Conservation (phyloP, 2,113 vertebrate genomes). For the Python bivittatus region DNA sequence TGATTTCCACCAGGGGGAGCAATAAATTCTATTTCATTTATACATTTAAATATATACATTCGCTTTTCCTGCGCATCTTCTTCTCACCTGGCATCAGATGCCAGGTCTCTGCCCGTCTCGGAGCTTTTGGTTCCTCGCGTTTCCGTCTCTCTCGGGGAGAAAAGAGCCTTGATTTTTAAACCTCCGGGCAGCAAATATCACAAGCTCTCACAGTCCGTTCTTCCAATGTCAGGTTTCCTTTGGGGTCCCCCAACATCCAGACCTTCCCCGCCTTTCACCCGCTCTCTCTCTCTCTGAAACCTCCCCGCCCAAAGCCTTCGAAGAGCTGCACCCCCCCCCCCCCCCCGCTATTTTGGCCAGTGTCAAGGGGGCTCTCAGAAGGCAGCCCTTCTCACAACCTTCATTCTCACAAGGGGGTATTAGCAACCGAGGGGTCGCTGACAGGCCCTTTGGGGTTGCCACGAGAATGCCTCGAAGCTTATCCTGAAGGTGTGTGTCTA, state of each 20-base stretch:
- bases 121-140: conserved; percentile 51
- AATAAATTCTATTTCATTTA: too few species aligned
- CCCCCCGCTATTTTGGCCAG: conserved; percentile 15
- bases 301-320: not conserved
- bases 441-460: conserved; percentile 50
- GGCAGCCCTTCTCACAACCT: conserved; percentile 18
- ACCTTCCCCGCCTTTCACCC: not conserved
- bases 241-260: conserved; percentile 9
- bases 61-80: conserved; percentile 20
- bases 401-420: conserved; percentile 43
- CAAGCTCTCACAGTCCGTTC: conserved; percentile 53
- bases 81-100: conserved; percentile 28
- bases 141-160: conserved; percentile 51
- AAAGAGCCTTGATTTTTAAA: conserved; percentile 63
- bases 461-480: conserved; percentile 39
- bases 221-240: conserved; percentile 63
- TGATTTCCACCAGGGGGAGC: too few species aligned
- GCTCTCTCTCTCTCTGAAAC: not conserved
- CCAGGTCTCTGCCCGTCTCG: conserved; percentile 37
- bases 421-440: conserved; percentile 46
- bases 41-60: too few species aligned
- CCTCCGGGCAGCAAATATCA: conserved; percentile 64
- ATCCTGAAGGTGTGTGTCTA: conserved; percentile 51
- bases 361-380: conserved; percentile 28
- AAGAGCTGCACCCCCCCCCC: not conserved